phyloP scores from a whole-genome alignment of 2,113 vertebrate genomes.

The Cyprinus carpio region DNA sequence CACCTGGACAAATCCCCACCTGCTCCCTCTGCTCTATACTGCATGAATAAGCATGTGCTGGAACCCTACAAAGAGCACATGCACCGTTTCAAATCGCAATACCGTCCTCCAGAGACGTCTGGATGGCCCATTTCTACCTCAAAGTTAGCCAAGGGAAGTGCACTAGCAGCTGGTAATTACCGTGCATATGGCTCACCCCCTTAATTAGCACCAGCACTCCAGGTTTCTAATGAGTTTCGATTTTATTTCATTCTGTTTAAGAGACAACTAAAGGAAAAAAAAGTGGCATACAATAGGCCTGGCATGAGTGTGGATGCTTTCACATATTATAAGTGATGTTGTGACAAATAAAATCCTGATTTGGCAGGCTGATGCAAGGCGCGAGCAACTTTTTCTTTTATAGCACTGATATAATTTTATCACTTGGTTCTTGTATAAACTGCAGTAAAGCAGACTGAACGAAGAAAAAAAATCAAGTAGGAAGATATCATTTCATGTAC shows the following conservation, averaged over 20 bases:
- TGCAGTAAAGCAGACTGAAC: not conserved
- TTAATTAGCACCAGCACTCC: constrained; percentile 59
- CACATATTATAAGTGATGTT: constrained; percentile 15
- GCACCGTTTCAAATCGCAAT: constrained; percentile 59
- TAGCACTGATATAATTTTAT: not conserved
- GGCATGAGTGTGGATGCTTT: constrained; percentile 39
- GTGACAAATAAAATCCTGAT: constrained; percentile 28
- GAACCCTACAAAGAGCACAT: constrained; percentile 48
- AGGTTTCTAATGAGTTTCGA: constrained; percentile 57
- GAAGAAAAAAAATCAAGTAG: not conserved
- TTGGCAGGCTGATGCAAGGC: constrained; percentile 10
- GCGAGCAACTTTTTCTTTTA: constrained; percentile 22
- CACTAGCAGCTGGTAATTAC: constrained; percentile 63
- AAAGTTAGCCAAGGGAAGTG: constrained; percentile 55
- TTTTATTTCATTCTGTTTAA: constrained; percentile 53
- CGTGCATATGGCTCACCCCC: constrained; percentile 54
- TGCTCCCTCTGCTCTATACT: constrained; percentile 46
- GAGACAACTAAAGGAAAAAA: constrained; percentile 38
- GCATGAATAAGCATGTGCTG: constrained; percentile 55
- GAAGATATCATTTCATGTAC: not conserved
- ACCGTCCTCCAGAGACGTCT: constrained; percentile 52
- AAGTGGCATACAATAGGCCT: constrained; percentile 38
- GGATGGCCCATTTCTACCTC: constrained; percentile 56
- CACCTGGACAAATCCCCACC: constrained; percentile 13
- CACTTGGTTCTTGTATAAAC: not conserved